Evolutionary conservation across 2,888 invertebrate genomes (phyloP), one percentile per base, ranked within the genome.

Genomic region (Ennomos fuscantarius): DNA sequence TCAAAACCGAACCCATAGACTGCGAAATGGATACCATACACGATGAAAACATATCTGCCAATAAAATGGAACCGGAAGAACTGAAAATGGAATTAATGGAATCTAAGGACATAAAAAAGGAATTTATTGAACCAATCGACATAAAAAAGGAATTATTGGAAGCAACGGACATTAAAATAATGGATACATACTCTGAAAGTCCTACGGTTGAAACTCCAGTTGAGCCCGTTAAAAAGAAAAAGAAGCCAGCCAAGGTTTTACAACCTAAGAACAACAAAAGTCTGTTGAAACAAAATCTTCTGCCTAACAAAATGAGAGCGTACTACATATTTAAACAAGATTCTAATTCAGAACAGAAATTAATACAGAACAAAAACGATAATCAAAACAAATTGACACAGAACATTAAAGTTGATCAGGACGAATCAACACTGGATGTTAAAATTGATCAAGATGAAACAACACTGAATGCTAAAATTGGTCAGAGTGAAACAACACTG

Each of bases 21-120:
- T 36, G 9, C 12, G 48, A 11, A 32, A 15, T 39, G 8, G 44
- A 9, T 6, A 6, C 2, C 3, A 34, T 12, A 0, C 11, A 13
- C 8, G 39, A 34, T 11, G 9, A 3, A 12, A 41, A 31, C 35
- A 39, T 41, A 1, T 32, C 35, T 1, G 46, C 15, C 8, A 24
- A 51, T n/a, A 51, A 51, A 43, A 42, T 51, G n/a, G 56, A 56
- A 8, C 42, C 51, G 0, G 46, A 34, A 34, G 50, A 51, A 5
- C 24, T 46, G 1, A 41, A 24, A 11, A 8, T 11, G 24, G 24
- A 24, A 24, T 24, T 24, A 42, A 37, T 51, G n/a, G 51, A 56
- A 8, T 37, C 47, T 0, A 42, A 24, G 13, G 50, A 56, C 3
- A 34, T 46, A 2, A 45, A 33, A 10, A 8, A 15, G 24, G 24